phyloP scores from a whole-genome alignment of 2,888 invertebrate species.

The Erebia epiphron region DNA sequence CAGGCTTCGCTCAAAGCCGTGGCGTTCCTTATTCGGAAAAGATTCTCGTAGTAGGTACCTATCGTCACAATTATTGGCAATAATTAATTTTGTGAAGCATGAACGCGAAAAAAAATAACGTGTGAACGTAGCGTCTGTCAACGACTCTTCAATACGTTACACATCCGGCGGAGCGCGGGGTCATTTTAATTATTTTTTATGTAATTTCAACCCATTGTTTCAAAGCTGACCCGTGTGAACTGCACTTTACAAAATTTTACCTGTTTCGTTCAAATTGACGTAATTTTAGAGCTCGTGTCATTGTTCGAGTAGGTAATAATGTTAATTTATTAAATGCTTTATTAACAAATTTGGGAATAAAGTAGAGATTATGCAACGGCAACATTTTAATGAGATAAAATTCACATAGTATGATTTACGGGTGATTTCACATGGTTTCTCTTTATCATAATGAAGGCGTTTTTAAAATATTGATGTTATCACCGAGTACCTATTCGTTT shows the following conservation, averaged over 20 bases:
- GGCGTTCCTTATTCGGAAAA: too few species aligned
- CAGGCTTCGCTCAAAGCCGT: too few species aligned
- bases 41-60: too few species aligned
- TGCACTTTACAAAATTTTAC: constrained; percentile 45
- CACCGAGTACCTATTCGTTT: not conserved
- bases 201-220: constrained; percentile 70
- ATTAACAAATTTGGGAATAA: constrained; percentile 31
- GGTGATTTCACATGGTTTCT: constrained; percentile 21
- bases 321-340: constrained; percentile 27
- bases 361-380: constrained; percentile 27
- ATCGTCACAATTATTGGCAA: too few species aligned
- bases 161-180: constrained; percentile 70
- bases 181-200: constrained; percentile 76
- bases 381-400: constrained; percentile 9
- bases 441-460: not conserved
- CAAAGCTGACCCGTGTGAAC: constrained; percentile 67
- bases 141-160: constrained; percentile 57
- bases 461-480: not conserved
- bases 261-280: constrained; percentile 22
- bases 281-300: constrained; percentile 32
- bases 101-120: constrained; percentile 6
- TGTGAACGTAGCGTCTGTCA: constrained; percentile 48
- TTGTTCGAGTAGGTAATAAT: constrained; percentile 31
- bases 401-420: not conserved
- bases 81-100: not conserved